Base-by-base conservation (phyloP, 1,140 invertebrate genomes). In the Prorops nasuta region DNA sequence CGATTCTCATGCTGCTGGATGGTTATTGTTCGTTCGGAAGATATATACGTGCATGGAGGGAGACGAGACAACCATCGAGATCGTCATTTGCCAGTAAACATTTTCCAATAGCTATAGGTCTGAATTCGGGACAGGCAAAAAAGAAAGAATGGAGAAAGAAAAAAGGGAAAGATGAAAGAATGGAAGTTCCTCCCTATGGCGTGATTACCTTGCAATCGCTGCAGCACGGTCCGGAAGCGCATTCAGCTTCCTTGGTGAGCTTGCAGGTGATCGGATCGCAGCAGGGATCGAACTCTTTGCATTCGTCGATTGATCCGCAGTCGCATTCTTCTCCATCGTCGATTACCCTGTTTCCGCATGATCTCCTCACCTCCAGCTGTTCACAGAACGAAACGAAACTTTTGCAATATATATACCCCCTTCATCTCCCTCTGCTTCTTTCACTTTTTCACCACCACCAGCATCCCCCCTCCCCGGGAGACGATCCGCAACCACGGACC, bases 301-400 rank as follows among this genome's bases (percentile, higher is more conserved):
- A 98, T 58, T 96, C 89, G 49, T 94, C 84, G 52, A 90, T 86
- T 32, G 86, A 85, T 17, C 91, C 91, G 73, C 91, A 94, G 77
- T 93, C 91, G 75, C 95, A 98, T 70, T 97, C 90, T 78, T 98
- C 96, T 15, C 92, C 94, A 50, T 95, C 89, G 66, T 98, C 94
- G n/a, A 98, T 84, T 44, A 91, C 81, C 40, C 87, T 89, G 79
- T 98, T 98, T 51, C 96, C 96, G 80, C 96, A 98, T 44, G 86
- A 85, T 57, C 84, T 81, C 50, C 85, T 86, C 44, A 85, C 78
- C 34, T 87, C 82, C 67, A 87, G 66, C 84, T 85, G 69, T 21
- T 47, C 2, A 24, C 12, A 4, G 38, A 32, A 28, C 1, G 32
- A 47, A 16, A 8, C 7, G 17, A 16, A 39, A 6, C 19, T 44